Conservation (phyloP, 2,888 invertebrate species). For the Ommatoiulus sabulosus region DNA sequence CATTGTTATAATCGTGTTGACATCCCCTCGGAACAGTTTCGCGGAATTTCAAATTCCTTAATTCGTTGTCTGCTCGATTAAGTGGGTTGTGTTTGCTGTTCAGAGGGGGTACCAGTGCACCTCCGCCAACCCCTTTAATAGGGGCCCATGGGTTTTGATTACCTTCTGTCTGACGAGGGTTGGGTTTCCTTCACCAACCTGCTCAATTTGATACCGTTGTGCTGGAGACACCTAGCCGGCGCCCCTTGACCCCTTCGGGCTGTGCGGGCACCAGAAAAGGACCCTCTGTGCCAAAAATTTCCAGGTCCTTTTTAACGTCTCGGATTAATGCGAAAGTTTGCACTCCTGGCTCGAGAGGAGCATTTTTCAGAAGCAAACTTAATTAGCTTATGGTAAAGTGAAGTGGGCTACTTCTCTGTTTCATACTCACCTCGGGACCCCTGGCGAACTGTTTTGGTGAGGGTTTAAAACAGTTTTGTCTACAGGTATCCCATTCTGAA, state of each 20-base stretch:
- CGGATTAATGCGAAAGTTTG: background rate
- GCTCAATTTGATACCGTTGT: conserved; percentile 34
- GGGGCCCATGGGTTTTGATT: background rate
- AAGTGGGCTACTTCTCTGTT: background rate
- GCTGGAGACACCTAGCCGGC: conserved; percentile 27
- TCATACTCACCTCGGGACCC: background rate
- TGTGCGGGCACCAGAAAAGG: background rate
- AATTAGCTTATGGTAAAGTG: background rate
- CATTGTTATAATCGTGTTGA: conserved; percentile 34
- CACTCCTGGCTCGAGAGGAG: background rate
- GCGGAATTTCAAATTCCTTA: background rate
- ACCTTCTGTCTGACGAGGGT: background rate
- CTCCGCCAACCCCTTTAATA: conserved; percentile 15
- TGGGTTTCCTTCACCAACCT: background rate
- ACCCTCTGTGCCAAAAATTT: background rate
- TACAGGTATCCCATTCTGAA: too few species aligned
- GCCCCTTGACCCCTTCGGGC: conserved; percentile 27
- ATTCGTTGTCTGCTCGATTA: conserved; percentile 14
- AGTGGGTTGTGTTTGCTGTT: conserved; percentile 20
- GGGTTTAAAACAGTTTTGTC: background rate
- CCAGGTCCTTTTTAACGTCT: background rate
- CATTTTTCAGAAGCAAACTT: background rate
- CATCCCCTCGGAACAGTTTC: conserved; percentile 34
- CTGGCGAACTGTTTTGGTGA: background rate
- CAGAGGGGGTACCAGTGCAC: background rate